These are phyloP conservation scores for Homarus gammarus DNA, from an alignment of 2,888 invertebrate genomes.

Conservation along the genomic window DNA sequence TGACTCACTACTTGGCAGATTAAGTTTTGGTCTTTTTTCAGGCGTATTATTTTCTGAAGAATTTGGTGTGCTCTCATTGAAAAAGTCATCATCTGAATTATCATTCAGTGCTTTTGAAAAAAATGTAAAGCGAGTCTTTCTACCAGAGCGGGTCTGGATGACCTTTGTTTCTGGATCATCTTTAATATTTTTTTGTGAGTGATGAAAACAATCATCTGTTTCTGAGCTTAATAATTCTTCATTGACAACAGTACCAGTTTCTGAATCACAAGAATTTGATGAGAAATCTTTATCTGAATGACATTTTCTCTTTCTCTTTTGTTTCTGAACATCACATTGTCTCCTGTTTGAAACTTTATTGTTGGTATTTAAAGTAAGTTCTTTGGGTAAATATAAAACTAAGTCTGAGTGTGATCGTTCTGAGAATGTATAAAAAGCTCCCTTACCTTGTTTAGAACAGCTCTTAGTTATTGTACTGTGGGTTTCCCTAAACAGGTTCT, in stretches of 20 bases:
- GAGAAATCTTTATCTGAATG: background rate
- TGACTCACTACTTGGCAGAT: background rate
- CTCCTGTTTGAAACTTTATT: background rate
- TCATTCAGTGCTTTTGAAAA: conserved; percentile 47
- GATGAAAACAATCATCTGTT: background rate
- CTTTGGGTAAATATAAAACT: conserved; percentile 9
- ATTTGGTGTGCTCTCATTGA: background rate
- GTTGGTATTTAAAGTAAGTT: background rate
- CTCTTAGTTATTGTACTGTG: background rate
- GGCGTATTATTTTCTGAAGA: background rate
- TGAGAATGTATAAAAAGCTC: conserved; percentile 8
- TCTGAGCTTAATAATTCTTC: background rate
- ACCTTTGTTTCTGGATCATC: conserved; percentile 37
- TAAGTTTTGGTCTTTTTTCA: conserved; percentile 16
- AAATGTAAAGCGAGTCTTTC: conserved; percentile 55
- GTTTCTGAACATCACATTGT: background rate
- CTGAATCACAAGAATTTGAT: background rate
- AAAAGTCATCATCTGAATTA: conserved; percentile 29
- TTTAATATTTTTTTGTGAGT: background rate
- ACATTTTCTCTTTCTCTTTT: background rate
- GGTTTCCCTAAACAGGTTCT: conserved; percentile 11
- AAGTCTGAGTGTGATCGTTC: background rate
- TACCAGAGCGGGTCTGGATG: conserved; percentile 55
- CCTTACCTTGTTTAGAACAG: conserved; percentile 5
- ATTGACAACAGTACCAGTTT: background rate